Conservation (phyloP, 2,888 invertebrate genomes). For the Lingula anatina region DNA sequence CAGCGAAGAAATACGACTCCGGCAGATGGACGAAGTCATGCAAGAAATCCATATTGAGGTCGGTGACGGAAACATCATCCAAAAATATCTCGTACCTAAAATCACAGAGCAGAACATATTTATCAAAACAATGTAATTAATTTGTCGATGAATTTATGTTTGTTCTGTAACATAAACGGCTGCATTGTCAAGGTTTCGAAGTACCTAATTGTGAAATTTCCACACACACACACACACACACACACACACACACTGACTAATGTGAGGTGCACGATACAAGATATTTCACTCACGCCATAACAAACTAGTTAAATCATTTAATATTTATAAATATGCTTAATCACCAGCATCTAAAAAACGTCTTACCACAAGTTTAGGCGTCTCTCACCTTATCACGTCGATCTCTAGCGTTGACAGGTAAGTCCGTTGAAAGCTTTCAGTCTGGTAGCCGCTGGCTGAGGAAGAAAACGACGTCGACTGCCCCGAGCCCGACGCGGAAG, state of each 20-base stretch:
- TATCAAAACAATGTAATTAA: background rate
- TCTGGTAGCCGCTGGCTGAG: background rate
- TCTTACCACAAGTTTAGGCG: too few relatives aligned
- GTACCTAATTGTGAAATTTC: too few relatives aligned
- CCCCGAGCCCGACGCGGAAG: background rate
- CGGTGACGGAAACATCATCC: conserved; percentile 8
- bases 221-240: too few relatives aligned
- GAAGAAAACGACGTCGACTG: background rate
- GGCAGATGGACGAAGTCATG: conserved; percentile 10
- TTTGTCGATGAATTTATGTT: too few relatives aligned
- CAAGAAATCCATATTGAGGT: conserved; percentile 9
- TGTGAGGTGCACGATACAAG: too few relatives aligned
- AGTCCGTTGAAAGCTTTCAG: background rate
- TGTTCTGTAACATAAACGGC: too few relatives aligned
- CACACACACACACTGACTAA: too few relatives aligned
- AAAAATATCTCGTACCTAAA: conserved; percentile 7
- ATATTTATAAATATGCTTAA: too few relatives aligned
- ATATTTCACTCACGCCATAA: too few relatives aligned
- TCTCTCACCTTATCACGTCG: conserved; percentile 2
- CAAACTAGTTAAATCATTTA: too few relatives aligned
- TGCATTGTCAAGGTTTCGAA: too few relatives aligned
- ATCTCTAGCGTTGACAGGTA: conserved; percentile 4
- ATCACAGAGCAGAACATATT: background rate
- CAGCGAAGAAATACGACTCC: conserved; percentile 7
- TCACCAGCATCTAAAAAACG: too few relatives aligned